Evolutionary conservation across 2,113 vertebrate genomes (phyloP).

Genomic region (Grammomys dolichurus): DNA sequence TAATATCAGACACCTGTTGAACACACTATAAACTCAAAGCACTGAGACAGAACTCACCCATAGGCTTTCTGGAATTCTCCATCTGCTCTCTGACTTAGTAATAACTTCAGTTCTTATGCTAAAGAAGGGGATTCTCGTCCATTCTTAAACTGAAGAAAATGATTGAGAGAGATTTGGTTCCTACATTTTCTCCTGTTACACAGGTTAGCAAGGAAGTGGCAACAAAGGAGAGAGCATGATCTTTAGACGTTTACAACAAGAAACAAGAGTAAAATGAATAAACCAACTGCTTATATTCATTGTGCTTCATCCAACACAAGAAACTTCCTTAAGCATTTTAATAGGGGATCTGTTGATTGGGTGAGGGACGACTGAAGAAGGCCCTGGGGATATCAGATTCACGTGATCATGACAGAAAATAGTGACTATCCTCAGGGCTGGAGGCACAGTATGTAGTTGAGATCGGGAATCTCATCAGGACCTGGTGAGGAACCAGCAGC

Average conservation of each 20-base stretch:
- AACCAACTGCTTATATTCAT: neutral
- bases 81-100: neutral
- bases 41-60: neutral
- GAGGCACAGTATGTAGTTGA: neutral
- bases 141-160: neutral
- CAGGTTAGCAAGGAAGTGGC: neutral
- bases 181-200: neutral
- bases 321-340: slow-evolving; percentile 4
- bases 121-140: neutral
- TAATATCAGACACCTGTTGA: neutral
- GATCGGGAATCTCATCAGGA: neutral
- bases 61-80: neutral
- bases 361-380: neutral
- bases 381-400: neutral
- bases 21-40: neutral
- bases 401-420: neutral
- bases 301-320: neutral
- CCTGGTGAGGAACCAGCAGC: neutral
- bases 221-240: neutral
- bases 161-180: neutral
- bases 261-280: neutral
- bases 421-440: neutral
- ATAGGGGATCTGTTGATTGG: neutral
- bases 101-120: neutral
- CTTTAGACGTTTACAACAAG: neutral